phyloP scores from a whole-genome alignment of 1,140 invertebrate species.

The Cryptotermes secundus region DNA sequence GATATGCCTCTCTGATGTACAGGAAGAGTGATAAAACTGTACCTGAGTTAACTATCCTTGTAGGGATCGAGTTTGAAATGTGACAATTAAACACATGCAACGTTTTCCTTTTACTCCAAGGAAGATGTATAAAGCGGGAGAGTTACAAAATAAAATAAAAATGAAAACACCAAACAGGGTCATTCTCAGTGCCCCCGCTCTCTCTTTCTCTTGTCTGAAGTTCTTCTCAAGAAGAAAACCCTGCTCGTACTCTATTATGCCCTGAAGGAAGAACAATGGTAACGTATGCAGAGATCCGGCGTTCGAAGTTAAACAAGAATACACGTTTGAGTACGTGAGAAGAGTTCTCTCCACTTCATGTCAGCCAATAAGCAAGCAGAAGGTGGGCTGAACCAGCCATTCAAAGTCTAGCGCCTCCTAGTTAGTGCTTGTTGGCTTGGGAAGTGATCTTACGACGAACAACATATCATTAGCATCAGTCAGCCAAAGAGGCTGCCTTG shows the following conservation, averaged over 20 bases:
- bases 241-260: too few species aligned
- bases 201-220: not conserved
- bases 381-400: not conserved
- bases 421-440: not conserved
- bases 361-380: not conserved
- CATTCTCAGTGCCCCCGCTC: not conserved
- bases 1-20: too few species aligned
- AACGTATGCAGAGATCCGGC: not conserved
- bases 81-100: not conserved
- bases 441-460: too few species aligned
- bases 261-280: not conserved
- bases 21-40: too few species aligned
- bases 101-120: not conserved
- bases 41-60: not conserved
- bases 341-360: not conserved
- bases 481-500: too few species aligned
- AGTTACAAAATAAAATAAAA: too few species aligned
- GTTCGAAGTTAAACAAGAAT: not conserved
- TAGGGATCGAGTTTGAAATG: not conserved
- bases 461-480: too few species aligned
- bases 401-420: not conserved
- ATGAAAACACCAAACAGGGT: too few species aligned
- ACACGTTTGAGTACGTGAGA: too few species aligned
- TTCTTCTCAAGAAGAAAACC: too few species aligned
- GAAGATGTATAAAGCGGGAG: too few species aligned